phyloP scores from a whole-genome alignment of 1,140 invertebrate genomes.

The Drosophila novamexicana region DNA sequence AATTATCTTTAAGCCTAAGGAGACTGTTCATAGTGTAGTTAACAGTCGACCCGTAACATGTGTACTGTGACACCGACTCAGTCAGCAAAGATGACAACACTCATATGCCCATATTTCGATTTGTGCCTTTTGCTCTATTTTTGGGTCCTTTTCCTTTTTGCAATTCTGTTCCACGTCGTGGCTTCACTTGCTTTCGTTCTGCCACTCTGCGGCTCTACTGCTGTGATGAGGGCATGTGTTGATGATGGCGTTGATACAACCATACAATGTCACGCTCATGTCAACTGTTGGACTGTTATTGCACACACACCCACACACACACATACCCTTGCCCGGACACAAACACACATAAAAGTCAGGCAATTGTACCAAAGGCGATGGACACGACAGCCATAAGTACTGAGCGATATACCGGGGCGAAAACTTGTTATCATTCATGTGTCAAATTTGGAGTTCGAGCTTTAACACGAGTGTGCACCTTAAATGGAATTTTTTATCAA shows the following conservation, averaged over 20 bases:
- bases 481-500: not conserved
- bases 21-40: not conserved
- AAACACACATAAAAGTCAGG: not conserved
- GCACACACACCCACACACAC: slow-evolving; percentile 26
- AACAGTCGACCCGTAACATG: not conserved
- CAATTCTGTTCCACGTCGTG: not conserved
- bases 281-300: slow-evolving; percentile 74
- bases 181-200: no score
- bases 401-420: not conserved
- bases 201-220: not conserved
- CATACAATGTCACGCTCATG: slow-evolving; percentile 76
- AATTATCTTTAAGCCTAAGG: no score
- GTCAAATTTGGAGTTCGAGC: not conserved
- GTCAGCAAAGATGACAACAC: not conserved
- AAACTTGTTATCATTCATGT: slow-evolving; percentile 11
- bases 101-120: slow-evolving; percentile 26
- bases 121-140: slow-evolving; percentile 11
- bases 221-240: slow-evolving; percentile 68
- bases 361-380: slow-evolving; percentile 12
- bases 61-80: not conserved
- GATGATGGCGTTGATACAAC: slow-evolving; percentile 73
- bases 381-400: slow-evolving; percentile 2
- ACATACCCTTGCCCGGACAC: not conserved
- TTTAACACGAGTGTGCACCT: not conserved
- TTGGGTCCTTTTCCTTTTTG: not conserved